Percentiles rank a stretch among this genome's conserved stretches.
These are phyloP conservation scores for Gymnothorax javanicus DNA, from an alignment of 2,797 vertebrate genomes.

Conservation along the genomic window DNA sequence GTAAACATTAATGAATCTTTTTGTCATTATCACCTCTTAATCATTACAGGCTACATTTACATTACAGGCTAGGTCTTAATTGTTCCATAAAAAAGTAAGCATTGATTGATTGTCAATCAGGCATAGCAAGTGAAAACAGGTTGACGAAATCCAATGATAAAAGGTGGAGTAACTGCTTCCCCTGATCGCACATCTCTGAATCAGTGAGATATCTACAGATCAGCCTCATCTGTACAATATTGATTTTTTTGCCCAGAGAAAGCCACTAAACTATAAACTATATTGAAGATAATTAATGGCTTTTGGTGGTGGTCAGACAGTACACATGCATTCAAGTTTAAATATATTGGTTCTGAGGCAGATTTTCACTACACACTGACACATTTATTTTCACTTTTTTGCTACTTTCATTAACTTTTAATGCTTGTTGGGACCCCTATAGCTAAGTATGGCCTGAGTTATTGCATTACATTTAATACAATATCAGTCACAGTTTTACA, in stretches of 20 bases:
- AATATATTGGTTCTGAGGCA: background rate
- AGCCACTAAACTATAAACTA: background rate
- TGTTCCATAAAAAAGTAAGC: too few species aligned
- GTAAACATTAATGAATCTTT: too few species aligned
- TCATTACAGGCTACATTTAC: too few species aligned
- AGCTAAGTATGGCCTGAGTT: background rate
- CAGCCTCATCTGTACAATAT: background rate
- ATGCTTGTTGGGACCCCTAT: background rate
- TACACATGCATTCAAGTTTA: background rate
- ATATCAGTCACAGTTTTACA: background rate
- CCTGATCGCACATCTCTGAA: too few species aligned
- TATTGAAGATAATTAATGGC: slow-evolving; percentile 4
- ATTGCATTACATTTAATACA: background rate
- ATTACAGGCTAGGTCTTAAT: too few species aligned
- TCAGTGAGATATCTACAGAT: background rate
- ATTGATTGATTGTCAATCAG: too few species aligned
- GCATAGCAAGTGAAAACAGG: too few species aligned
- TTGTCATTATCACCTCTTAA: too few species aligned
- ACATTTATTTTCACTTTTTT: too few species aligned
- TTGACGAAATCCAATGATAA: too few species aligned
- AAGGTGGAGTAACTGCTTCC: too few species aligned
- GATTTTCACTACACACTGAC: background rate
- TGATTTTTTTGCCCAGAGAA: background rate
- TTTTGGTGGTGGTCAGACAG: background rate
- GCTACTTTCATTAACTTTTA: background rate